Conservation (phyloP, 1,140 invertebrate genomes). For the Ips nitidus region DNA sequence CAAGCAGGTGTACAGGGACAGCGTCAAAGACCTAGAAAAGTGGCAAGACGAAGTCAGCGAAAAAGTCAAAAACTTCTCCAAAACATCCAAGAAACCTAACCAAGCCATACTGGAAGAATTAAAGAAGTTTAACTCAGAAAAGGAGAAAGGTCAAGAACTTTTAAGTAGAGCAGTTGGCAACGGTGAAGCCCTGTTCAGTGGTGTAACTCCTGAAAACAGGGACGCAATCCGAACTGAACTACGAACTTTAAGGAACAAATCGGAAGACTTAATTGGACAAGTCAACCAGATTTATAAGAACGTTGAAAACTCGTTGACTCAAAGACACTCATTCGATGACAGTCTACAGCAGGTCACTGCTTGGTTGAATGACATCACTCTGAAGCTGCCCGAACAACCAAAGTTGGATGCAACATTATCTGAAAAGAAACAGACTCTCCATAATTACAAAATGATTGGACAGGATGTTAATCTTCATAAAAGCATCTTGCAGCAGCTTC, state of each 20-base stretch:
- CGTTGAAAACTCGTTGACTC: slow-evolving; percentile 82
- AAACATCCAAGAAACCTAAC: slow-evolving; percentile 66
- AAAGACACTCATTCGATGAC: slow-evolving; percentile 88
- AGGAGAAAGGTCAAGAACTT: slow-evolving; percentile 75
- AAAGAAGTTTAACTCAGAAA: slow-evolving; percentile 71
- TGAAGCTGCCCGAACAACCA: slow-evolving; percentile 66
- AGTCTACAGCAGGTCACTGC: slow-evolving; percentile 79
- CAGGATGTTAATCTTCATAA: slow-evolving; percentile 84
- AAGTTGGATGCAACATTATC: slow-evolving; percentile 74
- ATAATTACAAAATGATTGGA: slow-evolving; percentile 70
- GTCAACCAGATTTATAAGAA: slow-evolving; percentile 82
- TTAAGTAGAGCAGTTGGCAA: slow-evolving; percentile 80
- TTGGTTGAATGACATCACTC: slow-evolving; percentile 75
- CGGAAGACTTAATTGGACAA: slow-evolving; percentile 81
- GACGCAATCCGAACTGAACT: slow-evolving; percentile 82
- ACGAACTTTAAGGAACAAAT: slow-evolving; percentile 75
- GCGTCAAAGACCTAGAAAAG: slow-evolving; percentile 69
- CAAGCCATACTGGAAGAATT: slow-evolving; percentile 72
- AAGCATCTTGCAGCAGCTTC: slow-evolving; percentile 74
- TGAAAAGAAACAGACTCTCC: slow-evolving; percentile 83
- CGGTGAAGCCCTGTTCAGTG: slow-evolving; percentile 84
- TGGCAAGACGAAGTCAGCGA: slow-evolving; percentile 78
- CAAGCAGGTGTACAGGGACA: slow-evolving; percentile 66
- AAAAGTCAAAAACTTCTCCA: slow-evolving; percentile 69
- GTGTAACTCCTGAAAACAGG: slow-evolving; percentile 82